These are phyloP conservation scores for Junonia oenone DNA, from an alignment of 2,888 invertebrate species.

Conservation along the genomic window DNA sequence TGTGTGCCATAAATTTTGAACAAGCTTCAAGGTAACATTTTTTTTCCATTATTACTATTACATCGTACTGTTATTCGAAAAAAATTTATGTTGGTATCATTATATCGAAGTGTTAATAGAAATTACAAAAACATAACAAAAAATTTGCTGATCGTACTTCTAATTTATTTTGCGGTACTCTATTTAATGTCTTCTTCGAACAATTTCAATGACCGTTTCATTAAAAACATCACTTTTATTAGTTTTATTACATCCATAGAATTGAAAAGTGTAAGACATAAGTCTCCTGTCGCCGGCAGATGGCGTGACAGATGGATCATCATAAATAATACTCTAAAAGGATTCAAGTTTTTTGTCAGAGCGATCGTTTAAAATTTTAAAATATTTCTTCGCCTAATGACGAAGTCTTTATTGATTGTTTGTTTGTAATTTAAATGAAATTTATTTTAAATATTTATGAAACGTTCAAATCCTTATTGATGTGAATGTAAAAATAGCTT, in stretches of 20 bases:
- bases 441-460: background rate
- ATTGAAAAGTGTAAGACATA: conserved; percentile 16
- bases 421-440: background rate
- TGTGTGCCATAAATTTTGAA: too few relatives aligned
- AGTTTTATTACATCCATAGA: background rate
- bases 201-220: background rate
- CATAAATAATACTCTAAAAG: conserved; percentile 26
- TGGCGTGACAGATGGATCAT: conserved; percentile 29
- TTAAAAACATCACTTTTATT: background rate
- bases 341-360: conserved; percentile 21
- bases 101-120: too few relatives aligned
- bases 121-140: too few relatives aligned
- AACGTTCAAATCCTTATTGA: background rate
- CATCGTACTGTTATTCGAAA: too few relatives aligned
- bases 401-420: background rate
- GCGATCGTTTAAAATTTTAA: conserved; percentile 12
- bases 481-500: background rate
- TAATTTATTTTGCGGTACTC: too few relatives aligned
- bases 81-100: too few relatives aligned
- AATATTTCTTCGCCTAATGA: background rate
- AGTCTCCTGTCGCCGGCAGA: conserved; percentile 32
- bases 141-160: too few relatives aligned
- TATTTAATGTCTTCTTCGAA: too few relatives aligned
- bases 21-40: too few relatives aligned
- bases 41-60: too few relatives aligned